phyloP scores from a whole-genome alignment of 1,140 invertebrate species.

The Drosophila arizonae region DNA sequence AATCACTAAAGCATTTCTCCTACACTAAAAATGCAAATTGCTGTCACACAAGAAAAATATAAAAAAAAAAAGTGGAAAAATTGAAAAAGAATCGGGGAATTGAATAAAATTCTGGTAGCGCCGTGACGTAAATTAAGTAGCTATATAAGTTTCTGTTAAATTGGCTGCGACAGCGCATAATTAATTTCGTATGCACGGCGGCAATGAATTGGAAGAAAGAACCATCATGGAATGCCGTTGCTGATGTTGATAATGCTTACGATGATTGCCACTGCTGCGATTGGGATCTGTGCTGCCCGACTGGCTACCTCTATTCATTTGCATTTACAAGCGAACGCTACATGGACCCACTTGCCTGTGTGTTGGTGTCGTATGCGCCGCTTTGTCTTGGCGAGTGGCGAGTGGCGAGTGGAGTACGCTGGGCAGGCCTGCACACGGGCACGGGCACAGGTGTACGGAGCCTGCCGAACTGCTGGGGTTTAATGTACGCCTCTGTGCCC shows the following conservation, averaged over 20 bases:
- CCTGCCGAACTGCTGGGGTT: conserved; percentile 45
- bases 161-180: conserved; percentile 75
- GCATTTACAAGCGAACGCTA: conserved; percentile 47
- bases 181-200: conserved; percentile 76
- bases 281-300: conserved; percentile 51
- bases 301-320: conserved; percentile 54
- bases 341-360: not conserved
- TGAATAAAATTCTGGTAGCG: conserved; percentile 67
- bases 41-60: conserved; percentile 39
- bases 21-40: conserved; percentile 74
- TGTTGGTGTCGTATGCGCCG: conserved; percentile 25
- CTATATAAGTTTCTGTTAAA: conserved; percentile 79
- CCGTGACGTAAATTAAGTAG: conserved; percentile 80
- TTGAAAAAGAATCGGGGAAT: conserved; percentile 6
- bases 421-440: not conserved
- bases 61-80: conserved; percentile 13
- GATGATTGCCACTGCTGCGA: conserved; percentile 61
- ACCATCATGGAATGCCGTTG: conserved; percentile 70
- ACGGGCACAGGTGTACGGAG: conserved; percentile 2
- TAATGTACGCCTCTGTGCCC: conserved; percentile 69
- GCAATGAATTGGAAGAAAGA: conserved; percentile 57
- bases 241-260: conserved; percentile 60
- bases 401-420: conserved; percentile 2
- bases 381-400: conserved; percentile 16
- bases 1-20: conserved; percentile 74